phyloP scores from a whole-genome alignment of 2,113 vertebrate species.

The Lepisosteus oculatus region DNA sequence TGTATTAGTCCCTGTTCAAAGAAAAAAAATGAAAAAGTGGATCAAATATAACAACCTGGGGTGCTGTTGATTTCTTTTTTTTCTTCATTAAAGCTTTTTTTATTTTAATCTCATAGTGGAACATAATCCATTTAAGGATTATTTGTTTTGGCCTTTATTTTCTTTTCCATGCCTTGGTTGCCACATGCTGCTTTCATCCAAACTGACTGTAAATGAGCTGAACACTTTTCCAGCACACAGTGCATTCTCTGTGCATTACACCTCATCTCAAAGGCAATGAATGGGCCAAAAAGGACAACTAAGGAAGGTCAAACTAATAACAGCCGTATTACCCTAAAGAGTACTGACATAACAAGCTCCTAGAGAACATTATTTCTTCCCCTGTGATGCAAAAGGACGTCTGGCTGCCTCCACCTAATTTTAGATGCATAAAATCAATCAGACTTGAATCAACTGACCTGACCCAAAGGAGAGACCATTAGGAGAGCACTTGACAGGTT shows the following conservation, averaged over 20 bases:
- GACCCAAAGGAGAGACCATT: conserved; percentile 28
- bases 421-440: conserved; percentile 13
- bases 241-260: background rate
- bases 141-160: too few relatives aligned
- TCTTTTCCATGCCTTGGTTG: too few relatives aligned
- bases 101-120: background rate
- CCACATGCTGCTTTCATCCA: background rate
- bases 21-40: too few relatives aligned
- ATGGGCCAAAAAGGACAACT: conserved; percentile 20
- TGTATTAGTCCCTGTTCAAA: too few relatives aligned
- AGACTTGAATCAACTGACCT: conserved; percentile 12
- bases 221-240: background rate
- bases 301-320: conserved; percentile 26
- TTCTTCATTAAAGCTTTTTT: too few relatives aligned
- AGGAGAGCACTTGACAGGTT: conserved; percentile 10
- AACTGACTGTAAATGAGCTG: background rate
- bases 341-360: conserved; percentile 19
- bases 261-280: conserved; percentile 25
- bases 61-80: too few relatives aligned
- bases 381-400: conserved; percentile 12
- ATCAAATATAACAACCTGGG: too few relatives aligned
- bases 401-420: conserved; percentile 11
- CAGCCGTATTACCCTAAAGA: conserved; percentile 12
- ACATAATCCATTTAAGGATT: background rate
- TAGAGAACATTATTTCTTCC: conserved; percentile 13